phyloP scores from a whole-genome alignment of 2,797 vertebrate species.

The Periparus ater region DNA sequence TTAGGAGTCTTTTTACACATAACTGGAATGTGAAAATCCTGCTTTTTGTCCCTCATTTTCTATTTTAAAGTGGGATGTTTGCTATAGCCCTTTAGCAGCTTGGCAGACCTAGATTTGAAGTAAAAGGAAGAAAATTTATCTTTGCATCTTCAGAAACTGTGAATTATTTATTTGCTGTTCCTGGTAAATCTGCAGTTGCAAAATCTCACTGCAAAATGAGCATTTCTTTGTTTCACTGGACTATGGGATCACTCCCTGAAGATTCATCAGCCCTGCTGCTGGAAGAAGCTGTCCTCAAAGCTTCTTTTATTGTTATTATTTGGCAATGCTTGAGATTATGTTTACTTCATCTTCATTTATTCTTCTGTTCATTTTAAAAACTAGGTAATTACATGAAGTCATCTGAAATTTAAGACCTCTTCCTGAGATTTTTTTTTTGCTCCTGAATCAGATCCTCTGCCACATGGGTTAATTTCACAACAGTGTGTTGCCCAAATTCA shows the following conservation, averaged over 20 bases:
- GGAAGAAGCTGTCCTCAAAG: background rate
- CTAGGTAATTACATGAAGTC: background rate
- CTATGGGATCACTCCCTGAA: background rate
- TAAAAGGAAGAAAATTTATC: background rate
- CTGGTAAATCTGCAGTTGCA: background rate
- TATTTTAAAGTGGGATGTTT: background rate
- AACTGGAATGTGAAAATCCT: background rate
- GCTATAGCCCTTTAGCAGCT: background rate
- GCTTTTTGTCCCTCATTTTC: background rate
- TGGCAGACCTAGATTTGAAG: background rate
- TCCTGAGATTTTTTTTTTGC: background rate
- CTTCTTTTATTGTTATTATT: background rate
- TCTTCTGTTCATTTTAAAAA: background rate
- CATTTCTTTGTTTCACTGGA: background rate
- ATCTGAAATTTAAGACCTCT: background rate
- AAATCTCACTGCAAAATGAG: background rate
- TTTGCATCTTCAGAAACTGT: background rate
- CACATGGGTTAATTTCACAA: background rate
- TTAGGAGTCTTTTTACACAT: background rate
- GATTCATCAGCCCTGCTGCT: background rate
- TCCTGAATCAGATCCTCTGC: background rate
- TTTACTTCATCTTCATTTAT: background rate
- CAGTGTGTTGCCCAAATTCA: background rate
- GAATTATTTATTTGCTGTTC: conserved; percentile 17
- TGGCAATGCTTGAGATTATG: background rate